Conservation (phyloP, 2,113 vertebrate species). For the Balaeniceps rex region DNA sequence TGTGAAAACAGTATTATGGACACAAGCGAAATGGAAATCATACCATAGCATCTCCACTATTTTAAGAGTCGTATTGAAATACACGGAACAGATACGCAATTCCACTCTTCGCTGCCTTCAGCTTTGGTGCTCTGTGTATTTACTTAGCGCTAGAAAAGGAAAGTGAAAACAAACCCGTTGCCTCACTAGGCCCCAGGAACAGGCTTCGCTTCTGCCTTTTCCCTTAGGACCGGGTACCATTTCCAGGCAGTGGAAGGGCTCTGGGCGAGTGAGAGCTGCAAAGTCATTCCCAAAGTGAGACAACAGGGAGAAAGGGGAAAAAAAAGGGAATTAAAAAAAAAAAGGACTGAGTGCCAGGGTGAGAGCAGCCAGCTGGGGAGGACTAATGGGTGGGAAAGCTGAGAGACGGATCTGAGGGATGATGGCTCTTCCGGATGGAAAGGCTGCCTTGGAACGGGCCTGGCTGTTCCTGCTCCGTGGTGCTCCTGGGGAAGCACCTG, state of each 20-base stretch:
- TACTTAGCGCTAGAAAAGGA: neutral
- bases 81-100: constrained; percentile 12
- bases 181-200: neutral
- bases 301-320: neutral
- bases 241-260: neutral
- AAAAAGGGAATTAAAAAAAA: too few relatives aligned
- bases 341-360: neutral
- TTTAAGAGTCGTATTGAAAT: constrained; percentile 19
- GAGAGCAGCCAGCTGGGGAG: neutral
- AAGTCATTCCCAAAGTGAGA: neutral
- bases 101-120: constrained; percentile 22
- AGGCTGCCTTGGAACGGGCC: neutral
- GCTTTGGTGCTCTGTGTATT: neutral
- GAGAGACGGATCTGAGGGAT: neutral
- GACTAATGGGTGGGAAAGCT: neutral
- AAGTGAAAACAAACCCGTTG: constrained; percentile 6
- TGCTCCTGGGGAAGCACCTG: neutral
- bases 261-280: neutral
- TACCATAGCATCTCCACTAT: constrained; percentile 14
- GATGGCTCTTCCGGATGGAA: neutral
- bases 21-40: neutral
- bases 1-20: constrained; percentile 24
- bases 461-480: neutral
- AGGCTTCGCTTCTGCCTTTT: neutral
- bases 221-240: neutral